Evolutionary conservation across 1,140 invertebrate species (phyloP), one percentile per base, ranked within the genome.

Genomic region (Hylaeus volcanicus): DNA sequence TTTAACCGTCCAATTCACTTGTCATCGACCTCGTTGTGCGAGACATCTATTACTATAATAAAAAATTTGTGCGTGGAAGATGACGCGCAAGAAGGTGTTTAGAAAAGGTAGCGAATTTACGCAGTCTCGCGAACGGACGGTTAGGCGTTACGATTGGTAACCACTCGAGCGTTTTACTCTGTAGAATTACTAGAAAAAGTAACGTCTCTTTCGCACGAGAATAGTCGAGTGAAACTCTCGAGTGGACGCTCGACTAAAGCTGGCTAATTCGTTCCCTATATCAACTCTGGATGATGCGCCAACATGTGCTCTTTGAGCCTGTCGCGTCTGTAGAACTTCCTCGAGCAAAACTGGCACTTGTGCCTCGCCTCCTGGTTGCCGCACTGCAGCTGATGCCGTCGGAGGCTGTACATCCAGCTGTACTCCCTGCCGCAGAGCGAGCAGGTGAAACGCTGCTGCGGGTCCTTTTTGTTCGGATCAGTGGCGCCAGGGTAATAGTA

Each of bases 361-460:
- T 84, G 88, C 71, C 84, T 89, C 53, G 87, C 87, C 76, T 90
- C 88, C 43, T 90, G 90, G 70, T 90, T 85, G 9, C 89, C 89
- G 71, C 88, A 90, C 37, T 90, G 88, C 75, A 89, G 69, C 64
- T 90, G 88, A 64, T 91, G 90, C 4, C 90, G 82, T 9, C 74
- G 82, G 15, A 86, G 60, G 51, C 74, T 84, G 55, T 72, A 79
- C 61, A 70, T 66, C 84, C 79, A 86, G 0, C 53, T 26, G 37
- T 86, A 86, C 3, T 65, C 43, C 4, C 48, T 79, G 15, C 82
- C 82, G 58, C 84, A 86, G 9, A 75, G 53, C 0, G 14, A 12
- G 8, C 84, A 86, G 0, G 43, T 78, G 12, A 76, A 85, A 0
- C 72, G 6, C 14, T 76, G 60, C 37, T 65, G 41, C 1, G n/a